Percentiles rank a stretch among this genome's conserved stretches.
These are phyloP conservation scores for Orchesellides sinensis DNA, from an alignment of 2,888 invertebrate genomes.

Conservation along the genomic window DNA sequence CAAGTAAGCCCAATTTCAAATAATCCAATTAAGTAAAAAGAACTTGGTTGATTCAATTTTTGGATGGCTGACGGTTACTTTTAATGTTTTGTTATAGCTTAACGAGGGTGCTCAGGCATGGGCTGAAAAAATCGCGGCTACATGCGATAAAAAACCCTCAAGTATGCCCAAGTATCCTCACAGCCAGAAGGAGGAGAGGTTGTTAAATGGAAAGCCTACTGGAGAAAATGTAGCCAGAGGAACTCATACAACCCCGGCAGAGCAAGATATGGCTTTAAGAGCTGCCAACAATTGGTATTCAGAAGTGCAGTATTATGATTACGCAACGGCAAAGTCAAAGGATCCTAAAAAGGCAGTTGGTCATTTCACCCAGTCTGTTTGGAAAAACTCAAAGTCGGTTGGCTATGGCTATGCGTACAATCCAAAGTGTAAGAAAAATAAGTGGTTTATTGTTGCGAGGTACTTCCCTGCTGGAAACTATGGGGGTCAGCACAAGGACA, in stretches of 20 bases:
- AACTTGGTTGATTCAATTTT: no score
- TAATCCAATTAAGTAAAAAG: no score
- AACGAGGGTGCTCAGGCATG: slow-evolving; percentile 11
- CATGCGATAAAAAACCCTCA: background rate
- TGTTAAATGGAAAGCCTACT: background rate
- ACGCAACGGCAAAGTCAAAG: no score
- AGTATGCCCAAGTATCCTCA: no score
- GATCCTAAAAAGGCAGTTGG: background rate
- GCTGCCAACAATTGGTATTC: background rate
- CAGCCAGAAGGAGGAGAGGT: background rate
- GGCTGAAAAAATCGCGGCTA: background rate
- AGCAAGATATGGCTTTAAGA: background rate
- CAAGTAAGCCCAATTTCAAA: no score
- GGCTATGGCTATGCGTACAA: slow-evolving; percentile 7
- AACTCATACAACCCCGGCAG: no score
- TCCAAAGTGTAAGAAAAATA: background rate
- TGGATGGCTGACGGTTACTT: no score
- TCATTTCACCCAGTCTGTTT: slow-evolving; percentile 21
- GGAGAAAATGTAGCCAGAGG: slow-evolving; percentile 4
- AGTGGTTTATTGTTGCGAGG: background rate
- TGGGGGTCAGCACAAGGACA: no score
- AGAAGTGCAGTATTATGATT: slow-evolving; percentile 16
- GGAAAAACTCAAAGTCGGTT: slow-evolving; percentile 9
- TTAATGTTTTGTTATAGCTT: background rate
- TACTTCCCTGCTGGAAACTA: no score